These are phyloP conservation scores for Lophotis ruficrista DNA, from an alignment of 2,113 vertebrate species.

Conservation along the genomic window DNA sequence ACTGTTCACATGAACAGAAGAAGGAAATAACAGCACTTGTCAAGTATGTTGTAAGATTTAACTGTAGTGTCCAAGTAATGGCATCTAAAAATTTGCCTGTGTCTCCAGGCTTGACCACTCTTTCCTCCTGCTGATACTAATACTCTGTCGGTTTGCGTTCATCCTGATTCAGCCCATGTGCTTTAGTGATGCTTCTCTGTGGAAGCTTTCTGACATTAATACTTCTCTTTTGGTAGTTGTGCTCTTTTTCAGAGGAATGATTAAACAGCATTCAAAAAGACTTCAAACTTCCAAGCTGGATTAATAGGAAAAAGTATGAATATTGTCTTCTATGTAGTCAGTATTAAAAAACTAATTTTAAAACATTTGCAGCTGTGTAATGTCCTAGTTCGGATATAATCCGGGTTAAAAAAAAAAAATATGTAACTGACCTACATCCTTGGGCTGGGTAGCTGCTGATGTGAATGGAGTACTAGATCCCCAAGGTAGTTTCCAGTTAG, in stretches of 20 bases:
- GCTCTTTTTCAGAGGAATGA: not conserved
- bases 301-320: not conserved
- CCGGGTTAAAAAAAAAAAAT: not conserved
- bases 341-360: not conserved
- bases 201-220: not conserved
- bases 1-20: not conserved
- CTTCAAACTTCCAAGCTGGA: not conserved
- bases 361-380: not conserved
- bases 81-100: not conserved
- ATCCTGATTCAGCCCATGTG: not conserved
- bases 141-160: not conserved
- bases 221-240: not conserved
- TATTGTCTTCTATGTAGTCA: not conserved
- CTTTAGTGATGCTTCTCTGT: not conserved
- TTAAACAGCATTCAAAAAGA: not conserved
- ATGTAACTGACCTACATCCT: not conserved
- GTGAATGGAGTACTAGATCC: not conserved
- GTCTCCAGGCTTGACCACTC: not conserved
- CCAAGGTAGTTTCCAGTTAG: not conserved
- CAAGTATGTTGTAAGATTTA: not conserved
- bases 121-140: not conserved
- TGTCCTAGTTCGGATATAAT: not conserved
- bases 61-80: not conserved
- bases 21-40: not conserved
- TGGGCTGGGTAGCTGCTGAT: not conserved